A percentile compares a stretch with the other conserved stretches of the same genome.
phyloP scores from a whole-genome alignment of 2,113 vertebrate genomes.

The Etheostoma spectabile region DNA sequence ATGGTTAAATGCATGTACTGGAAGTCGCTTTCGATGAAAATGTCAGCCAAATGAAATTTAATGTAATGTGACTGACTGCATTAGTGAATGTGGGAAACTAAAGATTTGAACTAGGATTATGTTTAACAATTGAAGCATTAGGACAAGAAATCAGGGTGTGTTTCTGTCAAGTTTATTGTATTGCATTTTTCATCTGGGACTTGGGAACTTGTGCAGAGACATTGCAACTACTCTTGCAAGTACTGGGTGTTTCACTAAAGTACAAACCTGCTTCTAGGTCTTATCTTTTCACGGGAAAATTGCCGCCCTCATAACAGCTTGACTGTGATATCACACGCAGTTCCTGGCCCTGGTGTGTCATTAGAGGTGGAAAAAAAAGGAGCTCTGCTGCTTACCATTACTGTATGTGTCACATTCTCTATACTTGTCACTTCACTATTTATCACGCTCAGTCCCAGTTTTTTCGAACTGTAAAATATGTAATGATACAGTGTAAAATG shows the following conservation, averaged over 20 bases:
- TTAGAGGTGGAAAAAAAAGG: slow-evolving; percentile 15
- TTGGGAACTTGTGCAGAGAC: neutral
- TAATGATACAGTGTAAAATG: slow-evolving; percentile 61
- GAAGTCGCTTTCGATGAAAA: no score
- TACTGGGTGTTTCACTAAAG: slow-evolving; percentile 11
- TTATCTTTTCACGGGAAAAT: slow-evolving; percentile 34
- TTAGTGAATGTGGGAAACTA: neutral
- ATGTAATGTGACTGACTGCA: slow-evolving; percentile 24
- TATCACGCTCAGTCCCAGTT: slow-evolving; percentile 30
- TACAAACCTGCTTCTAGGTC: slow-evolving; percentile 13
- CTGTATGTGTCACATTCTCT: slow-evolving; percentile 40
- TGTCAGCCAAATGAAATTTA: no score
- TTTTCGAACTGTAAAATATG: slow-evolving; percentile 50
- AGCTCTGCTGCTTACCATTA: slow-evolving; percentile 25
- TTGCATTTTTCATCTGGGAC: neutral
- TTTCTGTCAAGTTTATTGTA: neutral
- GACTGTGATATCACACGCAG: slow-evolving; percentile 25
- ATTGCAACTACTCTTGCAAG: slow-evolving; percentile 9
- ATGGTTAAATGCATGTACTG: no score
- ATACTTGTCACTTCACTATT: slow-evolving; percentile 59
- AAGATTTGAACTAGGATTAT: neutral
- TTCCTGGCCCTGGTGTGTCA: slow-evolving; percentile 37
- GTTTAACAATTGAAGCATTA: neutral
- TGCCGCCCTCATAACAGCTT: slow-evolving; percentile 24
- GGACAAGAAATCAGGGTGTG: neutral